Base-by-base conservation (phyloP, 2,113 vertebrate genomes). In the Hippoglossus stenolepis region DNA sequence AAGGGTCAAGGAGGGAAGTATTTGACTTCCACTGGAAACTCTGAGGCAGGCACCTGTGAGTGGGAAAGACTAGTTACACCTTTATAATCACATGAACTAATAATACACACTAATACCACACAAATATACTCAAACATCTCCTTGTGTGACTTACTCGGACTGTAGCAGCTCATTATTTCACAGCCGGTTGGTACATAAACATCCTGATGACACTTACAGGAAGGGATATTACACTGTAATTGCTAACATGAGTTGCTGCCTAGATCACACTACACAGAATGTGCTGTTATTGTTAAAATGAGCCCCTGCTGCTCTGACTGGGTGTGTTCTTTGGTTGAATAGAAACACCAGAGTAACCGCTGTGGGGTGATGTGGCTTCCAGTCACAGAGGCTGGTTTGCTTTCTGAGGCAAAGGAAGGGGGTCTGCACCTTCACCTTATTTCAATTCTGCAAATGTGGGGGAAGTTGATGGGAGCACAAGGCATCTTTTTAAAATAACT, bases 161-260 rank as follows among this genome's bases (percentile, higher is more conserved):
- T 23, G 14, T 20, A 17, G 57, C 62, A 5, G 40, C 60, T 84
- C 65, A 77, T 82, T 84, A 81, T 77, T 87, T 85, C 77, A 78
- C 88, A 86, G 81, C 73, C 79, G 80, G 81, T 51, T 84, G 68
- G 31, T 84, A 35, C 73, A 75, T 73, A 81, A 85, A 81, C 83
- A 77, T 83, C 77, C 70, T 38, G 18, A 68, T 79, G 74, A 74
- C 81, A 84, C 40, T 84, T 73, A 87, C 87, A 82, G 83, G 83
- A 84, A 87, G 6, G 31, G 78, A 84, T 78, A 87, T 85, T 84
- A 65, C 49, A 2, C 28, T 69, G 20, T 88, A 85, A 85, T 87
- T 88, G 84, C 76, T 85, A 84, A 75, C 82, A 87, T 83, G 69
- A 79, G 60, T 51, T 23, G 43, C 31, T 80, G 58, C 6, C 38